Conservation (phyloP, 2,888 invertebrate species). For the Metacarcinus magister region DNA sequence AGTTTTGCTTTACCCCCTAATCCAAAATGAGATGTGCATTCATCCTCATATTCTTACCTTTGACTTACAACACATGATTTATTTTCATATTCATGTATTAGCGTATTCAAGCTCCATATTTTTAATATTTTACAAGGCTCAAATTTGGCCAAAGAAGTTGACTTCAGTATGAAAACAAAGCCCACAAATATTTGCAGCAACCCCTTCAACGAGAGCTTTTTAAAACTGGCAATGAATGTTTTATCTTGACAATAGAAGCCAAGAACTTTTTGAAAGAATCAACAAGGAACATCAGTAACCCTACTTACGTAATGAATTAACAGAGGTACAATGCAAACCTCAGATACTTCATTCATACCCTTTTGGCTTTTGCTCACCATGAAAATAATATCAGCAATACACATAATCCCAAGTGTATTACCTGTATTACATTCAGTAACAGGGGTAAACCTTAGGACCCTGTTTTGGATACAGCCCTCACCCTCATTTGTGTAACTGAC, state of each 20-base stretch:
- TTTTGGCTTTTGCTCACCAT: background rate
- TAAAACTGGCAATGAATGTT: background rate
- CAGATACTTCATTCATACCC: background rate
- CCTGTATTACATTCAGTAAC: background rate
- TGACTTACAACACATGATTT: background rate
- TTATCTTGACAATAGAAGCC: background rate
- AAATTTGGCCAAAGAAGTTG: background rate
- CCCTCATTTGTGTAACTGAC: no score
- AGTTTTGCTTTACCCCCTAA: background rate
- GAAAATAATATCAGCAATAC: background rate
- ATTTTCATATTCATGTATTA: background rate
- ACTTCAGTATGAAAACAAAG: no score
- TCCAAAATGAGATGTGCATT: background rate
- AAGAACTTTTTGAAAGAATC: background rate
- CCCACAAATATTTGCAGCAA: background rate
- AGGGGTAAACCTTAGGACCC: no score
- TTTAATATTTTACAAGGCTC: background rate
- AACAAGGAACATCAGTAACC: background rate
- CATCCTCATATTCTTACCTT: background rate
- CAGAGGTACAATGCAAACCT: background rate
- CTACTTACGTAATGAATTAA: background rate
- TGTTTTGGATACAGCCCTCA: no score
- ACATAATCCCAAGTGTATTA: background rate
- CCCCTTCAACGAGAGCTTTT: background rate
- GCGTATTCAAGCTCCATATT: background rate